Conservation (phyloP, 1,140 invertebrate genomes). For the Asbolus verrucosus region DNA sequence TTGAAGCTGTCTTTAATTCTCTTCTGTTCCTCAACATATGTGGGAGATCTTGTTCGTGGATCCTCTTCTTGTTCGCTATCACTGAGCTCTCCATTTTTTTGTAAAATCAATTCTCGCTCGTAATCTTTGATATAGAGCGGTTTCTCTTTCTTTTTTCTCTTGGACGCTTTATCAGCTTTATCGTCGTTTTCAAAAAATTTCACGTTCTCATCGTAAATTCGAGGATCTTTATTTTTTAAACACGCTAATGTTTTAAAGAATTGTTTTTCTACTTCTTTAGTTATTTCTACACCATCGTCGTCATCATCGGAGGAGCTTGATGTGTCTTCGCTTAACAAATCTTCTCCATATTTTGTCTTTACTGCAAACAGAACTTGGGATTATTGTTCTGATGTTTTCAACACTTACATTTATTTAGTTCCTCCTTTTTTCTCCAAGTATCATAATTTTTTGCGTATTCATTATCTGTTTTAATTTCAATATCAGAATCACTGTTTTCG, state of each 20-base stretch:
- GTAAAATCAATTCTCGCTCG: constrained; percentile 80
- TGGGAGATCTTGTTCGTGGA: constrained; percentile 61
- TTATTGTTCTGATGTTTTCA: neutral
- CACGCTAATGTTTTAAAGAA: constrained; percentile 88
- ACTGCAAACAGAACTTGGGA: constrained; percentile 66
- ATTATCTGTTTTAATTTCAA: constrained; percentile 77
- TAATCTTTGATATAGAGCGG: constrained; percentile 83
- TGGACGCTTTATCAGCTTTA: constrained; percentile 58
- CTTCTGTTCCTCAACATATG: constrained; percentile 79
- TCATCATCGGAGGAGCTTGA: constrained; percentile 66
- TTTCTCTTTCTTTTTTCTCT: constrained; percentile 69
- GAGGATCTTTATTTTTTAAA: constrained; percentile 89
- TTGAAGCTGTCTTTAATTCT: constrained; percentile 77
- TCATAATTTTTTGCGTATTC: constrained; percentile 87
- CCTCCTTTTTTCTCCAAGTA: constrained; percentile 84
- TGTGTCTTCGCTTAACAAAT: constrained; percentile 64
- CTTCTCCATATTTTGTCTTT: constrained; percentile 79
- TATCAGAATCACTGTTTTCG: constrained; percentile 66
- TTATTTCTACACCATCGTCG: constrained; percentile 73
- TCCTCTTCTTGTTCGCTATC: constrained; percentile 65
- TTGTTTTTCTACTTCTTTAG: constrained; percentile 80
- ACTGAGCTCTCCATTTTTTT: constrained; percentile 74
- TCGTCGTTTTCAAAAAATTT: constrained; percentile 78
- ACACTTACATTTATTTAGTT: constrained; percentile 83
- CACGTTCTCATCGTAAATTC: constrained; percentile 83